Conservation (phyloP, 2,113 vertebrate genomes). For the Mus pahari region DNA sequence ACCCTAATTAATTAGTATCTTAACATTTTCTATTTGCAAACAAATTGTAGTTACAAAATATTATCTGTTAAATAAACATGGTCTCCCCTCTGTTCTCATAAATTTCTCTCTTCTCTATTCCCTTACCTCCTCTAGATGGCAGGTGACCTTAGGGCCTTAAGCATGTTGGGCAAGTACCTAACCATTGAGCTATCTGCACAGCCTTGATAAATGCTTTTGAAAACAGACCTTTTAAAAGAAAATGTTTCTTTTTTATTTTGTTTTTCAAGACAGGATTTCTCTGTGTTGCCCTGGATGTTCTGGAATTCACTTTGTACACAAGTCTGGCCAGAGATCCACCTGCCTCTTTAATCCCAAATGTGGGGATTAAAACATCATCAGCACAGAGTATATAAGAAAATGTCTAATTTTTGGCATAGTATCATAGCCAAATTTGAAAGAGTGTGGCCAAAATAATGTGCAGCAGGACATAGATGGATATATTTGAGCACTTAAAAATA, state of each 20-base stretch:
- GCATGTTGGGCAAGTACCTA: neutral
- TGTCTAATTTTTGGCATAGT: constrained; percentile 50
- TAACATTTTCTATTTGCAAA: constrained; percentile 7
- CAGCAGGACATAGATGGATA: constrained; percentile 68
- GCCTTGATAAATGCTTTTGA: neutral
- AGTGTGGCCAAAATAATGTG: constrained; percentile 63
- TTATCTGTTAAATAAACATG: constrained; percentile 46
- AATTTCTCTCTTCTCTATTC: neutral
- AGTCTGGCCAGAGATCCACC: neutral
- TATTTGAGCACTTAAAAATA: constrained; percentile 79
- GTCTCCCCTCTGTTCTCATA: neutral
- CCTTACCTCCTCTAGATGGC: neutral
- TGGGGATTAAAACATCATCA: neutral
- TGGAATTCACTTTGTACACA: neutral
- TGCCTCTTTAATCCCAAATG: neutral
- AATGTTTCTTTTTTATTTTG: neutral
- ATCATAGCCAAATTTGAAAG: constrained; percentile 64
- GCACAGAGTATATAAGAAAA: neutral
- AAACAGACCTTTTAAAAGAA: constrained; percentile 56
- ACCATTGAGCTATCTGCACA: neutral
- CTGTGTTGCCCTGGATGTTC: neutral
- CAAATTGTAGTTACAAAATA: constrained; percentile 28
- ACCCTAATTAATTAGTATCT: constrained; percentile 20
- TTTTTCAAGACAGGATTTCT: neutral
- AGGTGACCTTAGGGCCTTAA: neutral